Conservation (phyloP, 1,140 invertebrate species). For the Pissodes strobi region DNA sequence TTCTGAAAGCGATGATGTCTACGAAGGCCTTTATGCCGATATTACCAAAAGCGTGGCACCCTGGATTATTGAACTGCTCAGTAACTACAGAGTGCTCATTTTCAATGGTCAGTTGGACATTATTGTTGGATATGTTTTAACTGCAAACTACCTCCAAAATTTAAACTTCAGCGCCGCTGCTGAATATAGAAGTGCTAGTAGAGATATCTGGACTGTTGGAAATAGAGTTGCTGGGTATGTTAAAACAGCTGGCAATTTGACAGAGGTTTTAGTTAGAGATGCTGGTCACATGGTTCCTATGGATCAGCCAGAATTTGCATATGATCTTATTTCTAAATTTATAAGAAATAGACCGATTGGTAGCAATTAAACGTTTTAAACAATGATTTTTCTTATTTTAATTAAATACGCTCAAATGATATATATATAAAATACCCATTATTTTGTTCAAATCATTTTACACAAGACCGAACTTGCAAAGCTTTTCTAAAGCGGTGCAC, state of each 20-base stretch:
- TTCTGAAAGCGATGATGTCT: constrained; percentile 32
- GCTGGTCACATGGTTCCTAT: constrained; percentile 81
- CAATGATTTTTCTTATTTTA: too few species aligned
- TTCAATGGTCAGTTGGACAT: constrained; percentile 88
- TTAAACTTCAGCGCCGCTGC: constrained; percentile 67
- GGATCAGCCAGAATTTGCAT: constrained; percentile 76
- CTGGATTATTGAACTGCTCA: constrained; percentile 72
- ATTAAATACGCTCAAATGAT: too few species aligned
- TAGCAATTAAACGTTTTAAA: too few species aligned
- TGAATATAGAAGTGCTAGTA: constrained; percentile 65
- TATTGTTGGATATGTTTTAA: constrained; percentile 79
- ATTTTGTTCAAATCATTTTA: too few species aligned
- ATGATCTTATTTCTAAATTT: constrained; percentile 77
- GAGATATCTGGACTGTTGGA: constrained; percentile 67
- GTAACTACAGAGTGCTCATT: constrained; percentile 68
- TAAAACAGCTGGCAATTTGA: constrained; percentile 71
- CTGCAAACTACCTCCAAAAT: constrained; percentile 69
- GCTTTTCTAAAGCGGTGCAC: too few species aligned
- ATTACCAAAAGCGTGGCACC: constrained; percentile 82
- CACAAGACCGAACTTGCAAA: too few species aligned
- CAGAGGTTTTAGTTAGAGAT: constrained; percentile 74
- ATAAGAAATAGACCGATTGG: constrained; percentile 62
- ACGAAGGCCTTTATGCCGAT: constrained; percentile 59
- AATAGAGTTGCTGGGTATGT: constrained; percentile 74
- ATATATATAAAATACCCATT: too few species aligned